Conservation (phyloP, 2,888 invertebrate genomes). For the Drosophila affinis region DNA sequence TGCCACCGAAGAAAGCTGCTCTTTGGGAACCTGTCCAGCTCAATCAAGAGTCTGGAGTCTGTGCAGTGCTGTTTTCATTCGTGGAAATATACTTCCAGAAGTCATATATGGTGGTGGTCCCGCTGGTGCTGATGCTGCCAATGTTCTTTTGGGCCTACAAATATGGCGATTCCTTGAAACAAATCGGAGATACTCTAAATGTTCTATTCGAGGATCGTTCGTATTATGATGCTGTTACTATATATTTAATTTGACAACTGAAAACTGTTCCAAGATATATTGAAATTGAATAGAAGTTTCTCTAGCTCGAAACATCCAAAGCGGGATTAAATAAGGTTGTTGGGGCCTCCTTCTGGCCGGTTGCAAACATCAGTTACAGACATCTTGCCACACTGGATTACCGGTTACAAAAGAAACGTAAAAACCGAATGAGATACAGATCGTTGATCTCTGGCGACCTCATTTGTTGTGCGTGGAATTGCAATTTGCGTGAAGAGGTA, state of each 20-base stretch:
- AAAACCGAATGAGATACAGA: slow-evolving; percentile 28
- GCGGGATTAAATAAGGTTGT: background rate
- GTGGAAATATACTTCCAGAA: background rate
- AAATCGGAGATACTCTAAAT: background rate
- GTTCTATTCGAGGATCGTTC: background rate
- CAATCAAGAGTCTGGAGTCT: background rate
- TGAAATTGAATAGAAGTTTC: background rate
- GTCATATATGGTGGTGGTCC: background rate
- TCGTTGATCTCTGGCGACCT: slow-evolving; percentile 37
- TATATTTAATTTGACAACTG: background rate
- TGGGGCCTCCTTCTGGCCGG: background rate
- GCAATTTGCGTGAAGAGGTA: slow-evolving; percentile 10
- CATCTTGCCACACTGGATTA: background rate
- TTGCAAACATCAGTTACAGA: background rate
- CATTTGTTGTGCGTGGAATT: slow-evolving; percentile 30
- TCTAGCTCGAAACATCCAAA: background rate
- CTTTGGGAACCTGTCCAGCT: background rate
- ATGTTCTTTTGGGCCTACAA: background rate
- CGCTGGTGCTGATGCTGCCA: background rate
- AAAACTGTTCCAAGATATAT: background rate
- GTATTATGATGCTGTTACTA: background rate
- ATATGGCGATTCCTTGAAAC: background rate
- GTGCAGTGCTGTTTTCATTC: background rate
- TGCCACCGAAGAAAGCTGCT: background rate
- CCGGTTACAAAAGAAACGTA: slow-evolving; percentile 1